A percentile compares a stretch with the other conserved stretches of the same genome.
These are phyloP conservation scores for Engystomops pustulosus DNA, from an alignment of 2,113 vertebrate genomes.

Conservation along the genomic window DNA sequence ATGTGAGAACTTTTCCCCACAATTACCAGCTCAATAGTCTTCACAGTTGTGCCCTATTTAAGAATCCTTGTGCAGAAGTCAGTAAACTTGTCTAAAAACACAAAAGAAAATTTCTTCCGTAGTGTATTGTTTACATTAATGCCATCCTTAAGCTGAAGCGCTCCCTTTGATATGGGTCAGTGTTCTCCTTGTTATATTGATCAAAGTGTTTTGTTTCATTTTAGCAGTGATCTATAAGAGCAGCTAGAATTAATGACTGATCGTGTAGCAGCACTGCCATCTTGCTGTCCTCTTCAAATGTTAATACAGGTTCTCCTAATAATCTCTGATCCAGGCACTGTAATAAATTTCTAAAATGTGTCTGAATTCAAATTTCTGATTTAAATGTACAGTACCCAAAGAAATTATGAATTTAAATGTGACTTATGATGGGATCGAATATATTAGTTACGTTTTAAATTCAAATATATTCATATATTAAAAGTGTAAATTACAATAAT, in stretches of 20 bases:
- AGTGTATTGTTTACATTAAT: constrained; percentile 19
- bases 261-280: constrained; percentile 39
- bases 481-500: neutral
- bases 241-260: constrained; percentile 31
- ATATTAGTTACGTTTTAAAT: constrained; percentile 32
- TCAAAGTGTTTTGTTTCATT: constrained; percentile 29
- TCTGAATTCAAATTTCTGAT: constrained; percentile 47
- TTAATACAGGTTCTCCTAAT: constrained; percentile 28
- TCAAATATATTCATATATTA: constrained; percentile 30
- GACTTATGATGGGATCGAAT: constrained; percentile 9
- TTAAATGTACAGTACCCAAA: neutral
- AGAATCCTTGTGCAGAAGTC: too few species aligned
- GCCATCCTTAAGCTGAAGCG: neutral
- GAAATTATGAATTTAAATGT: constrained; percentile 35
- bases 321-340: neutral
- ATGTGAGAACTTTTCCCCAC: neutral
- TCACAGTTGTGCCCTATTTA: neutral
- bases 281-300: constrained; percentile 38
- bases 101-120: neutral
- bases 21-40: neutral
- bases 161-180: constrained; percentile 22
- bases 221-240: constrained; percentile 16
- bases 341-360: constrained; percentile 28
- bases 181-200: constrained; percentile 28
- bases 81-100: neutral